Base-by-base conservation (phyloP, 2,113 vertebrate genomes). In the Toxotes chatareus region DNA sequence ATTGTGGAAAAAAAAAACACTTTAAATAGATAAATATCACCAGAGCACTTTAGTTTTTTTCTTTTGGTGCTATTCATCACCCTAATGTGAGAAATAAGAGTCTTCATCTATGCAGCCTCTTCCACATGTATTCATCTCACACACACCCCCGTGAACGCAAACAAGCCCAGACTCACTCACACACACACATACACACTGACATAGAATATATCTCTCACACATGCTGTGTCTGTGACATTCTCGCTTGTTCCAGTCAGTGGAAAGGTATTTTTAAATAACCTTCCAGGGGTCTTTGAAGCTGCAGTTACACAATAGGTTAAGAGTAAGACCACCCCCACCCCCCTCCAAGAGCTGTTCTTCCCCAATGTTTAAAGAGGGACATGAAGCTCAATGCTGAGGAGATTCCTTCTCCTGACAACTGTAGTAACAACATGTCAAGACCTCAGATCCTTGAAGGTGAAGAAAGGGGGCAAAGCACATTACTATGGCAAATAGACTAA, bases 211-310 rank as follows among this genome's bases (percentile, higher is more conserved):
- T 63, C 67, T 44, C 34, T 36, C 34, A 38, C 53, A 47, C 86
- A 77, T 42, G 65, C 73, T 64, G 75, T 10, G 76, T 73, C 61
- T 65, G 75, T 86, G 74, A 80, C 80, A 90, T 89, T 89, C 71
- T 79, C 57, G 5, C 62, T 69, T 63, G 74, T 75, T 70, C 70
- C 32, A 23, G 59, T 73, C 81, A 78, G 74, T 76, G 62, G 65
- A 60, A 70, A 78, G 71, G 66, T 81, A 78, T 92, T 93, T 92
- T 90, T 86, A 91, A 87, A 90, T 77, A 83, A 80, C 17, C 77
- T 87, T 77, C 47, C 36, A 36, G 70, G 40, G 46, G 67, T 32
- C 73, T 89, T 90, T 84, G 81, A 93, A 88, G 86, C 61, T 60
- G 53, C 6, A 76, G 73, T 79, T 51, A 80, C 79, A 84, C 82